Evolutionary conservation across 2,888 invertebrate genomes (phyloP).

Genomic region (Caenorhabditis macrosperma): DNA sequence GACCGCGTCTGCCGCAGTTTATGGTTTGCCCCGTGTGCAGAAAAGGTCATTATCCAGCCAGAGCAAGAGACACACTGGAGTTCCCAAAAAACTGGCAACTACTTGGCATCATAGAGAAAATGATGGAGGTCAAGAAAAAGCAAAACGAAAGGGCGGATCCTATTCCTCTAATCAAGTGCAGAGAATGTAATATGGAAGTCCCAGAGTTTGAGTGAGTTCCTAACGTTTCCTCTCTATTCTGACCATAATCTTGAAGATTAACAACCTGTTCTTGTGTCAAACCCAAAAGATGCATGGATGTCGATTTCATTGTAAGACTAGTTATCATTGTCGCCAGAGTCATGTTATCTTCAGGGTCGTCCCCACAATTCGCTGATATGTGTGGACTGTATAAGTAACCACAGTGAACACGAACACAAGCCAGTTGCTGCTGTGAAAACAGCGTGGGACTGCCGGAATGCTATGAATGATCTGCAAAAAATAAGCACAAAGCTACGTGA

Average conservation of each 20-base stretch:
- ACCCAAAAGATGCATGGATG: not conserved
- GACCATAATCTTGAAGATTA: conserved; percentile 9
- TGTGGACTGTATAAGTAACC: not conserved
- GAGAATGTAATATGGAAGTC: not conserved
- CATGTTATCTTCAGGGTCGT: conserved; percentile 18
- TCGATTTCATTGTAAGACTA: conserved; percentile 22
- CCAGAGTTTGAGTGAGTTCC: conserved; percentile 2
- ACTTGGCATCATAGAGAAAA: conserved; percentile 7
- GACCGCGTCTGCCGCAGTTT: not conserved
- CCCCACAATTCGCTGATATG: conserved; percentile 17
- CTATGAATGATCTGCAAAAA: not conserved
- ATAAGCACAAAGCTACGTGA: not conserved
- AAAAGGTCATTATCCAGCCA: not conserved
- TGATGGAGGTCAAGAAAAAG: not conserved
- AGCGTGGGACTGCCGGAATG: not conserved
- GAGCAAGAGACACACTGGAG: not conserved
- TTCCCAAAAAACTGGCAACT: conserved; percentile 16
- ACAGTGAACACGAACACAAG: conserved; percentile 7
- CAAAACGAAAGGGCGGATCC: not conserved
- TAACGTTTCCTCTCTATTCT: no score
- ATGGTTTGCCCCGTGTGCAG: conserved; percentile 32
- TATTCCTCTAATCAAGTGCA: not conserved
- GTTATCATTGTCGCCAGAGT: no score
- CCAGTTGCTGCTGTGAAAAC: conserved; percentile 3
- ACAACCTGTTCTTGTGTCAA: conserved; percentile 14